A percentile compares a stretch with the other conserved stretches of the same genome.
Conservation (phyloP, 2,113 vertebrate genomes). For the Poeciliopsis retropinna region DNA sequence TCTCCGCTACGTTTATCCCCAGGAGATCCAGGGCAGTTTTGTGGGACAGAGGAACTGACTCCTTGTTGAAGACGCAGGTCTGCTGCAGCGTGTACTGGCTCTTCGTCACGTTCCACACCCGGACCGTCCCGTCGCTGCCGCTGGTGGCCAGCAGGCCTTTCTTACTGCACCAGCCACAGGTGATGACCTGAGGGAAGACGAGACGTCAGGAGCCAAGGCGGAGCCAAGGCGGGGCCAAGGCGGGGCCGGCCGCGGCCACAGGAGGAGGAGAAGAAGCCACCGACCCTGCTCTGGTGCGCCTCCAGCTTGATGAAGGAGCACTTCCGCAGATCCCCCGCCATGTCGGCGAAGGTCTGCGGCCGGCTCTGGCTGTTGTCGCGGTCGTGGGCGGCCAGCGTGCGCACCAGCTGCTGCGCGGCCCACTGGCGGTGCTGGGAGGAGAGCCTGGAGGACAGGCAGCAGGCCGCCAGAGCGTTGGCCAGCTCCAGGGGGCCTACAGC, state of each 20-base stretch:
- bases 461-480: conserved; percentile 96
- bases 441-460: conserved; percentile 95
- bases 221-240: too few species aligned
- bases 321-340: conserved; percentile 94
- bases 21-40: too few species aligned
- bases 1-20: too few species aligned
- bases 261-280: conserved; percentile 13
- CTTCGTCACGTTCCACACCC: conserved; percentile 95
- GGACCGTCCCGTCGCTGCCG: conserved; percentile 92
- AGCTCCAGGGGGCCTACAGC: conserved; percentile 98
- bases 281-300: conserved; percentile 95
- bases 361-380: conserved; percentile 94
- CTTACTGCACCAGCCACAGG: conserved; percentile 92
- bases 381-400: conserved; percentile 94
- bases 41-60: conserved; percentile 76
- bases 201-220: background rate
- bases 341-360: conserved; percentile 94
- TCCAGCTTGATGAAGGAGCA: conserved; percentile 95
- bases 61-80: conserved; percentile 93
- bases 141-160: conserved; percentile 93
- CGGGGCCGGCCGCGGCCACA: background rate
- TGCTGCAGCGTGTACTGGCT: conserved; percentile 95
- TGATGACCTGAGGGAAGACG: conserved; percentile 85
- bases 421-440: conserved; percentile 98
- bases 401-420: conserved; percentile 96